Conservation (phyloP, 2,113 vertebrate species). For the Acrocephalus kingi region DNA sequence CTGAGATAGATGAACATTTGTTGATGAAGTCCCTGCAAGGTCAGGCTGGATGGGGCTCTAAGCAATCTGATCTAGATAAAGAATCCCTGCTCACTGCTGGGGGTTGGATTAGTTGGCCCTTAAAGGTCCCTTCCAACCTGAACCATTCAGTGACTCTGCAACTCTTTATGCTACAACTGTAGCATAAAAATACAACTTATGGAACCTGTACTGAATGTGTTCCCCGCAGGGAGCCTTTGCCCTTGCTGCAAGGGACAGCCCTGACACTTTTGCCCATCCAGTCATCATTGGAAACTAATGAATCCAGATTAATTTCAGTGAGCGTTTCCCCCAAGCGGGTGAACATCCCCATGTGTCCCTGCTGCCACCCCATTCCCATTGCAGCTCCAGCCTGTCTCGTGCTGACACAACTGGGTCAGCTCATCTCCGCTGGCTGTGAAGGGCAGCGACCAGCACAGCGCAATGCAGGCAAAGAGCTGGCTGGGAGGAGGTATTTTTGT, state of each 20-base stretch:
- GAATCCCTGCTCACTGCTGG: neutral
- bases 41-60: neutral
- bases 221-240: neutral
- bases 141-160: neutral
- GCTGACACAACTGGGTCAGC: constrained; percentile 56
- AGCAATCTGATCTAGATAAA: neutral
- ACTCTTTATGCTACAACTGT: neutral
- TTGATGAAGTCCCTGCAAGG: neutral
- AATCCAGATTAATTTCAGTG: neutral
- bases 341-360: accelerated
- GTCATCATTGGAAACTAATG: neutral
- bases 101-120: neutral
- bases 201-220: accelerated
- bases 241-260: neutral
- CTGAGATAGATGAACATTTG: neutral
- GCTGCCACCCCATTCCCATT: neutral
- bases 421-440: accelerated
- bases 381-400: accelerated
- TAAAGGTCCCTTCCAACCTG: neutral
- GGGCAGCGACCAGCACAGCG: accelerated
- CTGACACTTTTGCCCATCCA: neutral
- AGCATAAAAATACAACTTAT: too few species aligned
- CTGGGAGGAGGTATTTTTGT: neutral
- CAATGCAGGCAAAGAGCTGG: accelerated
- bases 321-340: neutral